A percentile compares a stretch with the other conserved stretches of the same genome.
These are phyloP conservation scores for Acronicta psi DNA, from an alignment of 2,888 invertebrate genomes.

Conservation along the genomic window DNA sequence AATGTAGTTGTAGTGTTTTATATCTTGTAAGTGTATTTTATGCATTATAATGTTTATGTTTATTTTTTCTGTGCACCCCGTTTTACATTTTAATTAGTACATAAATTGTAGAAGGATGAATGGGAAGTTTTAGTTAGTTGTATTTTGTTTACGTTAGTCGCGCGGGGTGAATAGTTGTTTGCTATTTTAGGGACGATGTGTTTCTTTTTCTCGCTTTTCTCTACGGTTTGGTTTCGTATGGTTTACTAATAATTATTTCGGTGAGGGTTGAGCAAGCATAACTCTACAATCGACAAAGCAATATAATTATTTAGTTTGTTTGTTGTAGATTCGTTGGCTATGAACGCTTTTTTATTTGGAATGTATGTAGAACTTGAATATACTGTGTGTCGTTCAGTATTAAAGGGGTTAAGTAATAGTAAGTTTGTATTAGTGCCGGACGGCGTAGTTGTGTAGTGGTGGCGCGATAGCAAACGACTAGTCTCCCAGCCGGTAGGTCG, in stretches of 20 bases:
- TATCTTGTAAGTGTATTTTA: conserved; percentile 62
- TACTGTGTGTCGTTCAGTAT: too few species aligned
- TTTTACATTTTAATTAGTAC: conserved; percentile 84
- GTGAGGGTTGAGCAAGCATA: conserved; percentile 41
- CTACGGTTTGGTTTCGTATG: conserved; percentile 38
- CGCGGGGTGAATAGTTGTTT: conserved; percentile 66
- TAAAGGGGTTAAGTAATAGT: background rate
- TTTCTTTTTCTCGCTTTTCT: conserved; percentile 43
- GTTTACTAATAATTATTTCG: conserved; percentile 45
- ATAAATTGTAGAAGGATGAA: conserved; percentile 67
- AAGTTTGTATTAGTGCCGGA: background rate
- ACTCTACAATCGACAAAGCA: conserved; percentile 3
- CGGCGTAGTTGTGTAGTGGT: background rate
- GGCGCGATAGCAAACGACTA: conserved; percentile 58
- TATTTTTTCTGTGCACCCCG: conserved; percentile 63
- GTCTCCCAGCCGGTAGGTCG: conserved; percentile 34
- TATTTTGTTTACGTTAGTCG: conserved; percentile 47
- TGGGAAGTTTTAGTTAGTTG: conserved; percentile 54
- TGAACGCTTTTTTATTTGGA: background rate
- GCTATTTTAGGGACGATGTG: conserved; percentile 62
- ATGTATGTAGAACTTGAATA: background rate
- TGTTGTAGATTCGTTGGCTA: conserved; percentile 7
- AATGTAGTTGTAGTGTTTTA: conserved; percentile 77
- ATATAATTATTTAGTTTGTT: conserved; percentile 6
- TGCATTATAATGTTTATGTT: conserved; percentile 65